Evolutionary conservation across 2,888 invertebrate genomes (phyloP).

Genomic region (Venustoraphidia nigricollis): DNA sequence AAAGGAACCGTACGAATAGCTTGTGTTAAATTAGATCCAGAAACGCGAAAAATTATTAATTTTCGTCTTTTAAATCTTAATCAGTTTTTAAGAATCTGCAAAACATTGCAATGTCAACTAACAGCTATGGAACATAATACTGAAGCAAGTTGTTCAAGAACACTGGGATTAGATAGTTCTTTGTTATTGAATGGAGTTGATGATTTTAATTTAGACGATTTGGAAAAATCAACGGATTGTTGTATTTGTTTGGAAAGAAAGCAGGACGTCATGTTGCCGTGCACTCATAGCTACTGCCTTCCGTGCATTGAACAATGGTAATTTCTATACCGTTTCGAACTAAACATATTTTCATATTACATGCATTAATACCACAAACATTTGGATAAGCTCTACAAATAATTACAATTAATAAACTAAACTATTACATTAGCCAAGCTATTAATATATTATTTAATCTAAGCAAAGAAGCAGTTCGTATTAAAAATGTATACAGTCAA

Average conservation of each 20-base stretch:
- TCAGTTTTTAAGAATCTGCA: constrained; percentile 46
- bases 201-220: constrained; percentile 10
- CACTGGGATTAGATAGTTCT: no score
- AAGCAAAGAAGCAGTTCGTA: no score
- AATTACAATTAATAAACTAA: no score
- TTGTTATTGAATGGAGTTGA: not conserved
- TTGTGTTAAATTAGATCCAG: constrained; percentile 41
- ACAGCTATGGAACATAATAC: constrained; percentile 22
- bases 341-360: no score
- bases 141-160: not conserved
- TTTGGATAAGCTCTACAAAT: no score
- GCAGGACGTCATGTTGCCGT: constrained; percentile 50
- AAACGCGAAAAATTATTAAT: constrained; percentile 35
- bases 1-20: constrained; percentile 50
- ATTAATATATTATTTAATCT: no score
- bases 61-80: constrained; percentile 42
- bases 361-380: no score
- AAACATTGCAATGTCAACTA: constrained; percentile 33
- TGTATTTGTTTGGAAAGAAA: constrained; percentile 57
- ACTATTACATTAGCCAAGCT: no score
- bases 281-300: constrained; percentile 53
- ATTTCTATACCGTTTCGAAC: constrained; percentile 7
- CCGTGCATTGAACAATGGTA: constrained; percentile 60
- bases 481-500: no score
- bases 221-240: constrained; percentile 37